These are phyloP conservation scores for Xylocampa areola DNA, from an alignment of 2,888 invertebrate species.

Conservation along the genomic window DNA sequence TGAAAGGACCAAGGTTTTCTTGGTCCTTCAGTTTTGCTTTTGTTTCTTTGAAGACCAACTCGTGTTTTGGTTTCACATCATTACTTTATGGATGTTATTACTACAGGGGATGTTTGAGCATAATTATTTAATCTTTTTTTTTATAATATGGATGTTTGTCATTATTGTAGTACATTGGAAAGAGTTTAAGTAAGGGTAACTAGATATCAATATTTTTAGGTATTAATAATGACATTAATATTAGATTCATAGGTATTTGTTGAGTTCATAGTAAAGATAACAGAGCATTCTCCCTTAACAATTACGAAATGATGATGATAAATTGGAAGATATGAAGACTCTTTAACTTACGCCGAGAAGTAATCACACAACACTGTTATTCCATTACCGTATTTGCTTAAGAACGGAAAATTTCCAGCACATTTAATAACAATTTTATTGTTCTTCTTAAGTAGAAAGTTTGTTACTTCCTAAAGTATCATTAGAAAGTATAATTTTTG, in stretches of 20 bases:
- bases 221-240: too few relatives aligned
- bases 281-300: too few relatives aligned
- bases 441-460: conserved; percentile 50
- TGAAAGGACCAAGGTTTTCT: background rate
- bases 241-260: too few relatives aligned
- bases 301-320: conserved; percentile 13
- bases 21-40: background rate
- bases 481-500: conserved; percentile 54
- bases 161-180: too few relatives aligned
- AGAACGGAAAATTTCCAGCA: conserved; percentile 18
- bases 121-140: too few relatives aligned
- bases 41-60: conserved; percentile 7
- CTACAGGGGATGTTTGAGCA: background rate
- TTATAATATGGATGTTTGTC: too few relatives aligned
- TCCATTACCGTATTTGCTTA: conserved; percentile 26
- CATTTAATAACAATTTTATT: conserved; percentile 40
- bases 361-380: conserved; percentile 17
- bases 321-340: conserved; percentile 2
- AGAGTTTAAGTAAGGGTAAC: too few relatives aligned
- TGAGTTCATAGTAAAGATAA: too few relatives aligned
- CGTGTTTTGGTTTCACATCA: background rate
- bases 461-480: conserved; percentile 5
- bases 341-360: conserved; percentile 9
- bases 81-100: too few relatives aligned
- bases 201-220: too few relatives aligned